phyloP scores from a whole-genome alignment of 2,797 vertebrate genomes.

The Rhabdomys pumilio region DNA sequence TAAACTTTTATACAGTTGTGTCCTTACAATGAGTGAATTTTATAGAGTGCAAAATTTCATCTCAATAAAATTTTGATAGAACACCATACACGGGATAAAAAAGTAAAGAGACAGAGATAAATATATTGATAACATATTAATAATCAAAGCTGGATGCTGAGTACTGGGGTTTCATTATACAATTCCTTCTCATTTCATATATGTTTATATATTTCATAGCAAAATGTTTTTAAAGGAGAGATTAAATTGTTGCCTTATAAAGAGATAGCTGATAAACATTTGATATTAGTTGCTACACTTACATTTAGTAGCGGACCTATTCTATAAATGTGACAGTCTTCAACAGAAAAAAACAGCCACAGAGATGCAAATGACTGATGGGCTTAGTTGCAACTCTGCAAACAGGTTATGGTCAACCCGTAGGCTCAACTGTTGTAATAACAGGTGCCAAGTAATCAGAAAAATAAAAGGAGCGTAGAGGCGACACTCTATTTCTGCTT shows the following conservation, averaged over 20 bases:
- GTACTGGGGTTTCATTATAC: not conserved
- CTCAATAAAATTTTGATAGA: not conserved
- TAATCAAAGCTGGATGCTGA: not conserved
- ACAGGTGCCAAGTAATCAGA: not conserved
- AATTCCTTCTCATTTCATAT: not conserved
- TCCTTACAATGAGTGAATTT: not conserved
- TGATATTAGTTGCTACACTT: too few relatives aligned
- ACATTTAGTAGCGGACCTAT: slow-evolving; percentile 32
- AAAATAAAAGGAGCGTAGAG: not conserved
- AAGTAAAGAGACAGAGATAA: not conserved
- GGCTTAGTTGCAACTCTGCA: not conserved
- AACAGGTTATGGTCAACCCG: not conserved
- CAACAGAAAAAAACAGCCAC: slow-evolving; percentile 10
- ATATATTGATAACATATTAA: not conserved
- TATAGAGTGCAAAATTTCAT: not conserved
- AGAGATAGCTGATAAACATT: not conserved
- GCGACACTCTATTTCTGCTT: slow-evolving; percentile 2
- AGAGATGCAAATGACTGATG: not conserved
- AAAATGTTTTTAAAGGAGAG: slow-evolving; percentile 1
- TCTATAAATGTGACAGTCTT: not conserved
- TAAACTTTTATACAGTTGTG: not conserved
- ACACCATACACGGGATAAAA: not conserved
- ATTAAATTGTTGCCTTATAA: slow-evolving; percentile 49
- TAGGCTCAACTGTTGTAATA: not conserved
- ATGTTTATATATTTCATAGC: slow-evolving; percentile 4